Evolutionary conservation across 2,113 vertebrate species (phyloP), one percentile per base, ranked within the genome.

Genomic region (Takifugu flavidus): DNA sequence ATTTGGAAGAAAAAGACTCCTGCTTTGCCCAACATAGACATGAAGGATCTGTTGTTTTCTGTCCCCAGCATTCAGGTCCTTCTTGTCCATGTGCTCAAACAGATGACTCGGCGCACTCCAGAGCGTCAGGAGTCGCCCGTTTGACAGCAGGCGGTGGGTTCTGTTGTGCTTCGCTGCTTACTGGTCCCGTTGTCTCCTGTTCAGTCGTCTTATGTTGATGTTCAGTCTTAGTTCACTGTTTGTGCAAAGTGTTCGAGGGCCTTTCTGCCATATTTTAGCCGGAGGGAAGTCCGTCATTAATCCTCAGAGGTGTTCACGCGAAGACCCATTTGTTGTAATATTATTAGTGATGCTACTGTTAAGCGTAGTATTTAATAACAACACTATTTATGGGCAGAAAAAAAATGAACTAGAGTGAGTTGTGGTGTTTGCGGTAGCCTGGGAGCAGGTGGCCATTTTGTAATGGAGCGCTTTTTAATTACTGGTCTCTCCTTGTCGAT

Each of bases 351-450:
- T 60, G 49, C 82, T 82, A 86, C 86, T 83, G 80, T 85, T 85
- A 82, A 82, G 77, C 76, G 82, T 87, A 86, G 75, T 83, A 79
- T 78, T 82, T 82, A 85, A 82, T 82, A 74, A 84, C 85, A 72
- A 81, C 85, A 83, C 85, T 86, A 78, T 84, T 82, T 86, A 86
- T 64, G 73, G 82, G 79, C 76, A 74, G 82, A 65, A 80, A 73
- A 84, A 65, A 80, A 71, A 78, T 51, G 63, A 88, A 75, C 66
- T 80, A 70, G 72, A 74, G 73, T 73, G 77, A 79, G 75, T 78
- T 74, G 65, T 81, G 78, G 80, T 84, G 71, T 72, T 80, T 83
- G 71, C 65, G 15, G 84, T 89, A 83, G 86, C 86, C 87, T 75
- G 46, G 85, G 79, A 87, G 69, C 80, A 78, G 74, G 74, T 71